Evolutionary conservation across 2,888 invertebrate genomes (phyloP).

Genomic region (Orchestes rusci): DNA sequence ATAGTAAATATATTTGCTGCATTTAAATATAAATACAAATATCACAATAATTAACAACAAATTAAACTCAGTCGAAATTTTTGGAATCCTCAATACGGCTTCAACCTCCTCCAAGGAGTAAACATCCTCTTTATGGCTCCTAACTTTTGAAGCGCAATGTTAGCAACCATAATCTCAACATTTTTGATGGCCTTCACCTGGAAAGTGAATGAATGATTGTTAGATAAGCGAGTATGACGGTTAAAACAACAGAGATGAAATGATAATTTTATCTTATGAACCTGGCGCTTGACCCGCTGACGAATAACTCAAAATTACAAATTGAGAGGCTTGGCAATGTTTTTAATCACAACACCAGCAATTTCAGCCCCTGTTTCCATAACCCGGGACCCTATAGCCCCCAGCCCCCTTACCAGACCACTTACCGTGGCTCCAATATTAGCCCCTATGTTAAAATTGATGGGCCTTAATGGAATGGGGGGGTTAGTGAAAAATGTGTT

Average conservation of each 20-base stretch:
- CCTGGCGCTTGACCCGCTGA: background rate
- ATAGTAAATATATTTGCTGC: too few species aligned
- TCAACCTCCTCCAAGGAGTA: slow-evolving; percentile 13
- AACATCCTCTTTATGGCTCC: slow-evolving; percentile 20
- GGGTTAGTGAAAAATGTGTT: slow-evolving; percentile 26
- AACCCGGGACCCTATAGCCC: slow-evolving; percentile 34
- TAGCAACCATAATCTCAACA: slow-evolving; percentile 25
- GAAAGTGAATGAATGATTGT: too few species aligned
- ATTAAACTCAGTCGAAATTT: too few species aligned
- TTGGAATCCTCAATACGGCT: too few species aligned
- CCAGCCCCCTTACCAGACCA: slow-evolving; percentile 33
- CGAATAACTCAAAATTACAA: background rate
- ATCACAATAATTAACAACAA: too few species aligned
- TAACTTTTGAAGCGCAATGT: slow-evolving; percentile 27
- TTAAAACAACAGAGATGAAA: slow-evolving; percentile 2
- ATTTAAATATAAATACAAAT: background rate
- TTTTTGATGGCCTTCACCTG: slow-evolving; percentile 30
- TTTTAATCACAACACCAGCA: slow-evolving; percentile 37
- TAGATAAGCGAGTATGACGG: slow-evolving; percentile 5
- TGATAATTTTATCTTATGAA: too few species aligned
- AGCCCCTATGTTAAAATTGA: slow-evolving; percentile 27
- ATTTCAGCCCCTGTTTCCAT: slow-evolving; percentile 39
- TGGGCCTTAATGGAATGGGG: slow-evolving; percentile 26
- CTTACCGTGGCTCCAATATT: slow-evolving; percentile 36
- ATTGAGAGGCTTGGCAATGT: slow-evolving; percentile 25